Evolutionary conservation across 2,113 vertebrate genomes (phyloP), one percentile per base, ranked within the genome.

Genomic region (Cryptomyrus ogoouensis): DNA sequence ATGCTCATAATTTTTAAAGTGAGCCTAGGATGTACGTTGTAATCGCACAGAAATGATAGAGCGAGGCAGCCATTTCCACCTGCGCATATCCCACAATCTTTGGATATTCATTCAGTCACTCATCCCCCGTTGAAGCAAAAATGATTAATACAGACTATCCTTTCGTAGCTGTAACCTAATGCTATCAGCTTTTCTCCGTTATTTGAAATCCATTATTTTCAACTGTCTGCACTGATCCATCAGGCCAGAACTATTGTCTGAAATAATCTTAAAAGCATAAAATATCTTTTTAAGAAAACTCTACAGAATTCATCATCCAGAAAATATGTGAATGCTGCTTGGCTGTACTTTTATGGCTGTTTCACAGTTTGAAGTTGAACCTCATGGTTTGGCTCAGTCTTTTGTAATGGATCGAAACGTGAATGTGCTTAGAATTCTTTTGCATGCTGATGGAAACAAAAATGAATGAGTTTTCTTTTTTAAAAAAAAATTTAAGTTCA

Each of bases 401-500:
- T 91, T 93, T 91, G 84, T 92, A 93, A 93, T 93, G 93, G 52
- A 94, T 93, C 80, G 92, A 95, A 92, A 96, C 93, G 95, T 92
- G 92, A 93, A 95, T 96, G 95, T 96, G 95, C 96, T 96, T 95
- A 94, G 91, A 93, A 95, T 95, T 96, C 94, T 94, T 93, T 94
- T 94, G 94, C 95, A 95, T 96, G 95, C 96, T 95, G 94, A 95
- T 94, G 93, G 94, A 93, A 90, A 91, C 89, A 90, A 66, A 66
- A 66, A 70, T 13, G 10, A 31, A 88, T 83, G 74, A 92, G 93
- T 83, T 92, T 93, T 92, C n/a, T 70, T 88, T 88, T 77, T 90
- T 80, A 12, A 2, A 53, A 53, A 53, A 53, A 66, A 66, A 0
- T 91, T 90, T 90, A 66, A 88, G 91, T 91, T 87, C 50, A 91